These are phyloP conservation scores for Saccostrea echinata DNA, from an alignment of 1,140 invertebrate species.

Conservation along the genomic window DNA sequence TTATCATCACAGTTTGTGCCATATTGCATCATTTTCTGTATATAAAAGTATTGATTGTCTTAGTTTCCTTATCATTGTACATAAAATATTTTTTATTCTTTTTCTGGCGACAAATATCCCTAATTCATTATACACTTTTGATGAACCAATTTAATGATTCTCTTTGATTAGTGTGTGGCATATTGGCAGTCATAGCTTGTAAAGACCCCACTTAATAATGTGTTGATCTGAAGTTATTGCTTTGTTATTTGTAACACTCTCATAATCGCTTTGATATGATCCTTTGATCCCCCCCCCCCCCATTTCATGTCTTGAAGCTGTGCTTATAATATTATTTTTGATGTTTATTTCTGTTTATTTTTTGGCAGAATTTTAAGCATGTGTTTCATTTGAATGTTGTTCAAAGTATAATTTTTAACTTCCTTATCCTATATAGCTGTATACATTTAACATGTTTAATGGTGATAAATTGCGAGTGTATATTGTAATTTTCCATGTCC, in stretches of 20 bases:
- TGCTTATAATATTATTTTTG: too few relatives aligned
- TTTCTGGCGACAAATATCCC: not conserved
- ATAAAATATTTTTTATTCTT: not conserved
- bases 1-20: not conserved
- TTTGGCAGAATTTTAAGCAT: too few relatives aligned
- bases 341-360: too few relatives aligned
- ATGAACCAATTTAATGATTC: not conserved
- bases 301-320: too few relatives aligned
- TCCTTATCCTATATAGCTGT: too few relatives aligned
- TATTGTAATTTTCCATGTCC: too few relatives aligned
- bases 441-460: too few relatives aligned
- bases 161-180: not conserved
- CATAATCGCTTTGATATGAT: not conserved
- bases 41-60: not conserved
- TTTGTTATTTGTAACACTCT: not conserved
- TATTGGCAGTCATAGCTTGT: not conserved
- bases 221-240: not conserved
- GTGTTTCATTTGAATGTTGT: too few relatives aligned
- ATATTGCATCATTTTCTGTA: not conserved
- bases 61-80: not conserved
- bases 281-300: too few relatives aligned
- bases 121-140: not conserved
- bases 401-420: too few relatives aligned
- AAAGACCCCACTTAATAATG: not conserved
- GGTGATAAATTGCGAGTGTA: too few relatives aligned